phyloP scores from a whole-genome alignment of 2,797 vertebrate genomes.

The Anguilla marmorata region DNA sequence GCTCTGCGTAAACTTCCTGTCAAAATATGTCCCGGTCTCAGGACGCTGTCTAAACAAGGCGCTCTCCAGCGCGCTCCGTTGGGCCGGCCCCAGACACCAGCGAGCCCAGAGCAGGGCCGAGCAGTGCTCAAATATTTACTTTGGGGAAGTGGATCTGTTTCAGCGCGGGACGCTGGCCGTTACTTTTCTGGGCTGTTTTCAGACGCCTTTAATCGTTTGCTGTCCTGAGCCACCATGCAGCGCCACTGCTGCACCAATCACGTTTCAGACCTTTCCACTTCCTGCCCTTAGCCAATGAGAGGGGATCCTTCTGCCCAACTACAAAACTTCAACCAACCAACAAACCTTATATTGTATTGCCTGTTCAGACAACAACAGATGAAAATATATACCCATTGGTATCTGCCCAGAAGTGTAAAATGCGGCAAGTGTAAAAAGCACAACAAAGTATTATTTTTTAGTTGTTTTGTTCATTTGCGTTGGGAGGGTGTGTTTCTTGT shows the following conservation, averaged over 20 bases:
- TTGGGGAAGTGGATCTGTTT: not conserved
- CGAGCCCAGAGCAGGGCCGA: not conserved
- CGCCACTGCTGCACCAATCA: not conserved
- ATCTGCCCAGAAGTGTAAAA: not conserved
- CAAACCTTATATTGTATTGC: not conserved
- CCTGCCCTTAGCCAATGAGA: not conserved
- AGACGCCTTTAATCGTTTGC: conserved; percentile 8
- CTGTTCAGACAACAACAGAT: not conserved
- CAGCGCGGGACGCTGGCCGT: not conserved
- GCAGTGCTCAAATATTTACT: conserved; percentile 9
- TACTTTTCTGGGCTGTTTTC: not conserved
- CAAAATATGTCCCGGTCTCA: conserved; percentile 24
- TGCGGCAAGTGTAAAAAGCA: no score
- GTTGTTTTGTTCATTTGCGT: not conserved
- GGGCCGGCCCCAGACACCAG: conserved; percentile 3
- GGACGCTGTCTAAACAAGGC: conserved; percentile 31
- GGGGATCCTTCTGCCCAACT: not conserved
- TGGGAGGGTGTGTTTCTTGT: not conserved
- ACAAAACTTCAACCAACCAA: not conserved
- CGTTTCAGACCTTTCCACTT: not conserved
- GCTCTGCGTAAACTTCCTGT: conserved; percentile 30
- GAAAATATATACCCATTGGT: not conserved
- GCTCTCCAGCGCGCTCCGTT: conserved; percentile 6
- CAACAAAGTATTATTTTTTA: not conserved
- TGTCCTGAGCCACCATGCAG: not conserved